Evolutionary conservation across 2,797 vertebrate genomes (phyloP).

Genomic region (Liparis tanakae): DNA sequence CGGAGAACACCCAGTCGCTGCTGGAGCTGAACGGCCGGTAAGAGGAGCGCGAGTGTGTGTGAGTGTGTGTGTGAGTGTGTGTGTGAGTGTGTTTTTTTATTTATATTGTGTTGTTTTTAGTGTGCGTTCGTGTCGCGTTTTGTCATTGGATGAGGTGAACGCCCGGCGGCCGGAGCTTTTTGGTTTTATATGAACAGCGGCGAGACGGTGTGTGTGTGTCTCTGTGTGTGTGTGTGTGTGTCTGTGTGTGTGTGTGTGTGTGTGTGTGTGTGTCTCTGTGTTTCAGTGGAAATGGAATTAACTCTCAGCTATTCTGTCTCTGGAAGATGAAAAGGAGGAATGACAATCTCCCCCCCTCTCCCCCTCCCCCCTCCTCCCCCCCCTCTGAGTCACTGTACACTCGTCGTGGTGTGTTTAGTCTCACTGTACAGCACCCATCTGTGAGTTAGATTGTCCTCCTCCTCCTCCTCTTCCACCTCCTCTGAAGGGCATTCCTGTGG

Average conservation of each 20-base stretch:
- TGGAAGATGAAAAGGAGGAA: slow-evolving; percentile 17
- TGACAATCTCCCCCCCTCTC: slow-evolving; percentile 26
- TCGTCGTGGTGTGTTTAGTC: slow-evolving; percentile 58
- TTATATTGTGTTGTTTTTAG: slow-evolving; percentile 35
- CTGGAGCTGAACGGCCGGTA: slow-evolving; percentile 95
- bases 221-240: too few species aligned
- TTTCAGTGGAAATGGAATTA: background rate
- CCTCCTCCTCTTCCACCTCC: background rate
- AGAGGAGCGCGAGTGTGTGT: slow-evolving; percentile 65
- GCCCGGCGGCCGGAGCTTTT: slow-evolving; percentile 19
- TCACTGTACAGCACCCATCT: slow-evolving; percentile 67
- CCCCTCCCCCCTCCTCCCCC: slow-evolving; percentile 25
- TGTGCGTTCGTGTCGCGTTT: slow-evolving; percentile 19
- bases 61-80: slow-evolving; percentile 12
- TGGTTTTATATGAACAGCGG: slow-evolving; percentile 49
- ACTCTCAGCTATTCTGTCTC: background rate
- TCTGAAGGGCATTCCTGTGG: slow-evolving; percentile 78
- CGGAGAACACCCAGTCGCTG: slow-evolving; percentile 95
- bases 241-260: too few species aligned
- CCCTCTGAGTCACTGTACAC: slow-evolving; percentile 52
- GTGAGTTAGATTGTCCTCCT: slow-evolving; percentile 41
- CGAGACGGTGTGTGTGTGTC: slow-evolving; percentile 3
- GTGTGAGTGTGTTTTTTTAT: background rate
- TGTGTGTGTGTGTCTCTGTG: slow-evolving; percentile 12
- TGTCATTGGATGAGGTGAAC: slow-evolving; percentile 55